These are phyloP conservation scores for Martes martes DNA, from an alignment of 2,113 vertebrate species.

Conservation along the genomic window DNA sequence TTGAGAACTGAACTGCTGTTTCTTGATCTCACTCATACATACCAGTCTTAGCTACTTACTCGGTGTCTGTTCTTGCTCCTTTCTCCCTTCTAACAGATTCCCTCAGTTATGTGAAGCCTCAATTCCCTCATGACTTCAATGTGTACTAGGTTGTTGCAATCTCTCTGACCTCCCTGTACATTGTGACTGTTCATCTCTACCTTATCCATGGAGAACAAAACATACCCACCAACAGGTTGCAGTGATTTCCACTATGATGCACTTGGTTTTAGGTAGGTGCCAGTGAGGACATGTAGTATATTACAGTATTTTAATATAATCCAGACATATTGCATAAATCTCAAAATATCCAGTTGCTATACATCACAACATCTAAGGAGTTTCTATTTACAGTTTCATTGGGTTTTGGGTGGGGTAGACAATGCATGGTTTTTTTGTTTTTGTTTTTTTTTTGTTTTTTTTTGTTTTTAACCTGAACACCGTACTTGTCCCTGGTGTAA, in stretches of 20 bases:
- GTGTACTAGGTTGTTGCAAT: not conserved
- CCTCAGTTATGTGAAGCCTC: not conserved
- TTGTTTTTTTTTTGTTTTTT: too few species aligned
- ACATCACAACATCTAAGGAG: not conserved
- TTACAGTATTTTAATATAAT: not conserved
- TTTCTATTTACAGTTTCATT: not conserved
- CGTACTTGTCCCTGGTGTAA: not conserved
- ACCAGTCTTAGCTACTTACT: not conserved
- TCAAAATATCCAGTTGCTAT: not conserved
- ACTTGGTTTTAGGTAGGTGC: not conserved
- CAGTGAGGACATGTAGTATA: not conserved
- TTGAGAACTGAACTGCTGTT: not conserved
- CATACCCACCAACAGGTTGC: not conserved
- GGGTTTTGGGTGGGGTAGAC: not conserved
- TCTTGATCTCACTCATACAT: not conserved
- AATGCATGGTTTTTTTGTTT: not conserved
- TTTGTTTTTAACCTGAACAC: not conserved
- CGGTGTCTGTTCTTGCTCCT: not conserved
- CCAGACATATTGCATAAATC: not conserved
- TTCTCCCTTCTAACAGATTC: not conserved
- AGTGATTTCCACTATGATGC: not conserved
- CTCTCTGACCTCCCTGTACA: not conserved
- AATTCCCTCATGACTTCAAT: not conserved
- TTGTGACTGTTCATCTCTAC: not conserved
- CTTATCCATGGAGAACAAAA: not conserved